Evolutionary conservation across 1,140 invertebrate species (phyloP), one percentile per base, ranked within the genome.

Genomic region (Platorchestia sp.): DNA sequence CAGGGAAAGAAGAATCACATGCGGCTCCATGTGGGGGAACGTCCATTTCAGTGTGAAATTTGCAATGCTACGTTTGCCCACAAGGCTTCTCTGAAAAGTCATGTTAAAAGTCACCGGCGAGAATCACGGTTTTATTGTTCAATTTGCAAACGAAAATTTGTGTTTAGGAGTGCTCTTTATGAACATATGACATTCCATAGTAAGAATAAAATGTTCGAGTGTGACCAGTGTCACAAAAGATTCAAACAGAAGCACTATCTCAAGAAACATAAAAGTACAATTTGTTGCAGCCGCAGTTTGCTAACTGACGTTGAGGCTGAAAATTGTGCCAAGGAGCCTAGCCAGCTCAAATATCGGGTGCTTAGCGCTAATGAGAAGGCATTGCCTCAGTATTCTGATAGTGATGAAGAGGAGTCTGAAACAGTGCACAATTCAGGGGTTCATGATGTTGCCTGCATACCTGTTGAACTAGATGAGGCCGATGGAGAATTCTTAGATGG

Each of bases 1-100:
- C 86, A 59, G 14, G 89, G 86, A 14, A 59, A 90, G 41, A 89
- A 86, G 14, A 95, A 95, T 41, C 95, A 95, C 45, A 89, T 95
- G 45, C 86, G 89, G 36, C 27, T 95, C 10, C 95, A 95, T 44
- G 41, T 90, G 22, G 95, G 95, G 36, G 95, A 95, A 86, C 95
- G 86, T 40, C 47, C 59, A 22, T 95, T 89, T 75, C 86, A 95
- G 89, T 95, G 95, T 51, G 95, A 95, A 95, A 95, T 95, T 36
- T 95, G 95, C 45, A 93, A 93, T 47, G 91, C 91, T 44, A 93
- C 91, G 0, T 93, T 45, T 93, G 44, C 45, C 40, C 91, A 93
- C 47, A 93, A 93, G 45, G 91, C 43, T 45, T 93, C 91, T 93
- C 91, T 93, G 0, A 93, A 47, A 93, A 93, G 41, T 93, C 91